Conservation (phyloP, 2,888 invertebrate species). For the Acrobasis suavella region DNA sequence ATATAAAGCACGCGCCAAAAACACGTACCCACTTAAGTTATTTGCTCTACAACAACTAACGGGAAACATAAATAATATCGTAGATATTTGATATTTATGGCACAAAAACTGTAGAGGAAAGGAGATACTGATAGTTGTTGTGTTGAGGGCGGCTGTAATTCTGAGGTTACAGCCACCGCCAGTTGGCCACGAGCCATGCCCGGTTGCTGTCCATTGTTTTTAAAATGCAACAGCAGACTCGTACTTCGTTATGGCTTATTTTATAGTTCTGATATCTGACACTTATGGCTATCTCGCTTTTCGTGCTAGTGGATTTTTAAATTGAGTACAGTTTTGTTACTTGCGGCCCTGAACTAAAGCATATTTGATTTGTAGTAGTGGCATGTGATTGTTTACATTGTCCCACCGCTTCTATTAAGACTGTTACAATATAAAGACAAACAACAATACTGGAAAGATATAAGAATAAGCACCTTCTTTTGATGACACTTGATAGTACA, state of each 20-base stretch:
- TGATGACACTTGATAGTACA: too few relatives aligned
- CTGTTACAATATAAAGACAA: too few relatives aligned
- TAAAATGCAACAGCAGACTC: slow-evolving; percentile 34
- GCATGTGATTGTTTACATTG: too few relatives aligned
- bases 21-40: not conserved
- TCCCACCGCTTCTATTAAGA: too few relatives aligned
- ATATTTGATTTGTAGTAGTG: too few relatives aligned
- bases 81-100: slow-evolving; percentile 34
- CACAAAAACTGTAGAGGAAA: slow-evolving; percentile 35
- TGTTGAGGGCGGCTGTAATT: slow-evolving; percentile 47
- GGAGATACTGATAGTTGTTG: slow-evolving; percentile 38
- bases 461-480: too few relatives aligned
- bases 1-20: too few relatives aligned
- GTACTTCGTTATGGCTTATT: slow-evolving; percentile 12
- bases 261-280: slow-evolving; percentile 6
- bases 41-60: not conserved
- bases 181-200: slow-evolving; percentile 57
- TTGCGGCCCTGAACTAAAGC: too few relatives aligned
- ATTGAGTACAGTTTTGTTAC: too few relatives aligned
- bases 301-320: too few relatives aligned
- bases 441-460: too few relatives aligned
- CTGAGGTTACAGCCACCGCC: slow-evolving; percentile 37
- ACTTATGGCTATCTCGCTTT: not conserved
- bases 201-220: slow-evolving; percentile 42
- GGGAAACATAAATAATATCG: slow-evolving; percentile 30